These are phyloP conservation scores for Zapus hudsonius DNA, from an alignment of 2,113 vertebrate species.

Conservation along the genomic window DNA sequence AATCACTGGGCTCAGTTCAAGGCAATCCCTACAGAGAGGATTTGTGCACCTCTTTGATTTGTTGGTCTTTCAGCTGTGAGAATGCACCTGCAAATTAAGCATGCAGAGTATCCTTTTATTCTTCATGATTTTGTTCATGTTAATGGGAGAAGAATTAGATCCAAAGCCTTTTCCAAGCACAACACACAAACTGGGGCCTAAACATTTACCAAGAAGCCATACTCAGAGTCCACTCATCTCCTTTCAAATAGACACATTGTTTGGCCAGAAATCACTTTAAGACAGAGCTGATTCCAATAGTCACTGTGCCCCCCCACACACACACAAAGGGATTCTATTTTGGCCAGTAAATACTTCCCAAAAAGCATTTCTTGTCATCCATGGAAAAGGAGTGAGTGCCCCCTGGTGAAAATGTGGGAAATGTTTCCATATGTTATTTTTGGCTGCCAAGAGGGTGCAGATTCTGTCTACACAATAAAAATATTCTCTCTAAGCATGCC, in stretches of 20 bases:
- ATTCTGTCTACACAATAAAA: slow-evolving; percentile 81
- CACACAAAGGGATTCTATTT: slow-evolving; percentile 65
- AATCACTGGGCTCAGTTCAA: slow-evolving; percentile 37
- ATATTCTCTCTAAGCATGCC: slow-evolving; percentile 56
- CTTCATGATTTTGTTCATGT: slow-evolving; percentile 40
- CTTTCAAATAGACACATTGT: slow-evolving; percentile 72
- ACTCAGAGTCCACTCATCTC: slow-evolving; percentile 48
- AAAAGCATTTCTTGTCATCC: slow-evolving; percentile 66
- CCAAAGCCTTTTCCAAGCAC: slow-evolving; percentile 30
- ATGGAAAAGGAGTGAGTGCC: slow-evolving; percentile 81
- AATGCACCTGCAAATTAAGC: slow-evolving; percentile 47
- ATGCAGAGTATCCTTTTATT: slow-evolving; percentile 27
- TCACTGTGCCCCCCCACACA: slow-evolving; percentile 37
- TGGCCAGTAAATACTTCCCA: slow-evolving; percentile 67
- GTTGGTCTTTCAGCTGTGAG: slow-evolving; percentile 12
- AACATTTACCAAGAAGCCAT: slow-evolving; percentile 55
- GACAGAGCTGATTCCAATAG: slow-evolving; percentile 59
- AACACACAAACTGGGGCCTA: slow-evolving; percentile 41
- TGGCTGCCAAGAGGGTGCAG: slow-evolving; percentile 74
- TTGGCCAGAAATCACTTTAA: slow-evolving; percentile 65
- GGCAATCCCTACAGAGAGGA: slow-evolving; percentile 28
- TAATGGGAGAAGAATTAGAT: slow-evolving; percentile 31
- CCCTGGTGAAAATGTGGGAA: slow-evolving; percentile 81
- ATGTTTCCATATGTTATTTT: slow-evolving; percentile 78
- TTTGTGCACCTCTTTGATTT: slow-evolving; percentile 41